Conservation (phyloP, 2,888 invertebrate genomes). For the Stratiomys singularior region DNA sequence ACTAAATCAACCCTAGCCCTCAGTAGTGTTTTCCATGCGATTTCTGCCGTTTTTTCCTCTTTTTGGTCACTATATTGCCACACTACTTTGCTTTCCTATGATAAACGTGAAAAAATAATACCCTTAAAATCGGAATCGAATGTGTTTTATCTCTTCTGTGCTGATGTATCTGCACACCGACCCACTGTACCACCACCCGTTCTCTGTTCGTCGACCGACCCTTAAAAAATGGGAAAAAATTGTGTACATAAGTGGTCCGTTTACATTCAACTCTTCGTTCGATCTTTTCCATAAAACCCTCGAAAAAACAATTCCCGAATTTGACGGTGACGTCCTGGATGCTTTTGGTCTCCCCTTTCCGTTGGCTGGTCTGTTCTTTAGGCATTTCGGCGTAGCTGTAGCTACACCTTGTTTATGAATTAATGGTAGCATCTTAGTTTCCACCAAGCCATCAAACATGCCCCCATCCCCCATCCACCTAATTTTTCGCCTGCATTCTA, state of each 20-base stretch:
- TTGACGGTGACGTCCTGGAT: background rate
- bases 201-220: background rate
- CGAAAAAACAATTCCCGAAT: background rate
- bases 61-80: background rate
- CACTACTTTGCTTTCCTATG: slow-evolving; percentile 1
- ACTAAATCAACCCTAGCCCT: slow-evolving; percentile 21
- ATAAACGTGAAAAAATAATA: slow-evolving; percentile 13
- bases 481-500: background rate
- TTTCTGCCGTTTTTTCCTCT: background rate
- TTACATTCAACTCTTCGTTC: background rate
- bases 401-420: slow-evolving; percentile 20
- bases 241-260: slow-evolving; percentile 12
- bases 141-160: slow-evolving; percentile 28
- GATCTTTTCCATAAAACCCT: background rate
- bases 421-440: slow-evolving; percentile 11
- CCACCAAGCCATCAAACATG: background rate
- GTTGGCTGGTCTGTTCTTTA: no score
- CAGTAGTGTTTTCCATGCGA: background rate
- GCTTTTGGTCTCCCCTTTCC: background rate
- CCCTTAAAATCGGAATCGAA: slow-evolving; percentile 31
- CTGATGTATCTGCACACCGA: background rate
- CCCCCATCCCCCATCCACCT: background rate
- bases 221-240: slow-evolving; percentile 2
- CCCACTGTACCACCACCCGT: background rate
- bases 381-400: background rate